Base-by-base conservation (phyloP, 92 coral and sea anemone species). In the Epizoanthus rinbou region DNA sequence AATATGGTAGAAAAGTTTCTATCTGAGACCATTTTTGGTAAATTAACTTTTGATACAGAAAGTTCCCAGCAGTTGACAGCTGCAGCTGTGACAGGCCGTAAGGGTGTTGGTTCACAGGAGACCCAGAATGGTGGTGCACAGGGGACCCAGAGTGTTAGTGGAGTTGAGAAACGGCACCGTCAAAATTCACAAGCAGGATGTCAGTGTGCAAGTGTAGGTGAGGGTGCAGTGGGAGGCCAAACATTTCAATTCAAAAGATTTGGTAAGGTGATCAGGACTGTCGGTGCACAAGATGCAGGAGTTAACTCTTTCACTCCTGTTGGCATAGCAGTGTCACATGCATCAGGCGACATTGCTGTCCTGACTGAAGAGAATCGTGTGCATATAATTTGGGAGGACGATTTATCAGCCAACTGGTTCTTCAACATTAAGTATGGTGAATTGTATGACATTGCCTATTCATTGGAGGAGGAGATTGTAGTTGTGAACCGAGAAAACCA, bases 401-500 rank as follows among this genome's bases (percentile, higher is more conserved):
- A 67, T 33, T 67, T 67, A 15, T 33, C 21, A 16, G 50, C 73
- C 4, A 67, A 67, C 28, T 67, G 73, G 73, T 33, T 67, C 28
- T 67, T 67, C 50, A 67, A 67, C 50, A 67, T 67, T 16, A 33
- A 14, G 8, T 67, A 67, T 67, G 73, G 73, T 25, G 47, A 31
- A 4, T 43, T 67, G 47, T 67, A 33, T 33, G 73, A 67, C 73
- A 18, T 67, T 67, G 73, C 25, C 13, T 67, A 67, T 33, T 67
- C 73, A 67, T 37, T 41, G 39, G 22, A 31, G 7, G 73, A 67
- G 35, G 73, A 67, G 22, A 67, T 67, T 33, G 47, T 67, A 41
- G 73, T 67, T 67, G 73, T 67, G 50, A 67, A 67, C 73, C 73
- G 22, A 67, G 73, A 33, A 15, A 35, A 33, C 50, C 35, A 67